These are phyloP conservation scores for Staurois parvus DNA, from an alignment of 2,797 vertebrate genomes.

Conservation along the genomic window DNA sequence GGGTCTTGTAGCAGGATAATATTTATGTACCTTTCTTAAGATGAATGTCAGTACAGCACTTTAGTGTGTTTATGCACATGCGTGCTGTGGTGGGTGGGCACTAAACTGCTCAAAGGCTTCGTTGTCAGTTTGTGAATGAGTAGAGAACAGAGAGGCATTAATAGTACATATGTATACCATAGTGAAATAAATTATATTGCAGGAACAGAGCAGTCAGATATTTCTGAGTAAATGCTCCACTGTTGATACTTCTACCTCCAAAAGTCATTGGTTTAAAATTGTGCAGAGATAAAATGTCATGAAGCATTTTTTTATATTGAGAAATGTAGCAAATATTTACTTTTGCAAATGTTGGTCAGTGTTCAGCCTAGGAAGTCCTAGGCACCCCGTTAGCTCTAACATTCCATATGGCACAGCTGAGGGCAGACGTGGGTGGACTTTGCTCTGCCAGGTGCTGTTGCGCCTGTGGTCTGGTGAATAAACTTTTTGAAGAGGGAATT, in stretches of 20 bases:
- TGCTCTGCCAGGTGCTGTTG: too few relatives aligned
- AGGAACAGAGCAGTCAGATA: neutral
- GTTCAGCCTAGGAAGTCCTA: too few relatives aligned
- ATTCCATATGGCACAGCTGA: too few relatives aligned
- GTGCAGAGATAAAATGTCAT: too few relatives aligned
- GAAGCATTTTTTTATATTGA: too few relatives aligned
- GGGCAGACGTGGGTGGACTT: too few relatives aligned
- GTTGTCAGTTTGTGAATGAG: slow-evolving; percentile 51
- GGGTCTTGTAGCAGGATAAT: slow-evolving; percentile 14
- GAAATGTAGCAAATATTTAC: neutral
- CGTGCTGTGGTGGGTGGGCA: slow-evolving; percentile 27
- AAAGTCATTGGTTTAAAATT: too few relatives aligned
- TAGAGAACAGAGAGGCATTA: slow-evolving; percentile 38
- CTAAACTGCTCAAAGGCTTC: slow-evolving; percentile 31
- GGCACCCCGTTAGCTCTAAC: too few relatives aligned
- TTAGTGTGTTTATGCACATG: neutral
- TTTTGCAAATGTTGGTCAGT: neutral
- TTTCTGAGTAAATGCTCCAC: neutral
- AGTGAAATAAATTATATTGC: neutral
- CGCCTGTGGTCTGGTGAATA: too few relatives aligned
- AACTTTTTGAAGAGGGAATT: too few relatives aligned
- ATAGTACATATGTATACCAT: slow-evolving; percentile 13
- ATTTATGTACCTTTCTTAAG: slow-evolving; percentile 37
- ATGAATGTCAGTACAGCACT: slow-evolving; percentile 44
- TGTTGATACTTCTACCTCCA: too few relatives aligned